Percentiles rank a stretch among this genome's conserved stretches.
Conservation (phyloP, 2,888 invertebrate genomes). For the Drosophila silvestris region DNA sequence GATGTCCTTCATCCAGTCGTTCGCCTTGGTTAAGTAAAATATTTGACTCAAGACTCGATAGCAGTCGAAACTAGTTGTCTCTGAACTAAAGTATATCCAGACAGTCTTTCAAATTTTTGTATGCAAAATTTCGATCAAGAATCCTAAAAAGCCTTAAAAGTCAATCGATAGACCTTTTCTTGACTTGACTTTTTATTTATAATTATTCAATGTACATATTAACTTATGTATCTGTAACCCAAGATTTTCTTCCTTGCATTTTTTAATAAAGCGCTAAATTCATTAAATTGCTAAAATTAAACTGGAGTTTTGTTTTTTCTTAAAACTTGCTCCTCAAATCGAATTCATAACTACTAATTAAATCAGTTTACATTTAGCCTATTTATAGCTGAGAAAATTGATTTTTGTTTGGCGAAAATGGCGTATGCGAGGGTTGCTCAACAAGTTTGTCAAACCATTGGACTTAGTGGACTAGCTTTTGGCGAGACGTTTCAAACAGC, state of each 20-base stretch:
- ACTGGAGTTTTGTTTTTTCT: not conserved
- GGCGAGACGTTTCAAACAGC: conserved; percentile 49
- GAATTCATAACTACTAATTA: conserved; percentile 19
- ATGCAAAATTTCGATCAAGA: not conserved
- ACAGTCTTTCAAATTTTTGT: not conserved
- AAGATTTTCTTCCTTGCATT: not conserved
- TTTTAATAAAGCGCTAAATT: not conserved
- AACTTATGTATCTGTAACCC: not conserved
- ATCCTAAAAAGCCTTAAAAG: not conserved
- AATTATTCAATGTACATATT: not conserved
- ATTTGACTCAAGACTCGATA: not conserved
- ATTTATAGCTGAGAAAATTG: conserved; percentile 56
- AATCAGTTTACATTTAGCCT: conserved; percentile 9
- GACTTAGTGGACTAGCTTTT: no score
- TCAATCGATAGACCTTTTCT: not conserved
- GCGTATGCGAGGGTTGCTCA: conserved; percentile 56
- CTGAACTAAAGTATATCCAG: not conserved
- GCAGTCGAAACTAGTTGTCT: not conserved
- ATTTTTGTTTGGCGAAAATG: conserved; percentile 71
- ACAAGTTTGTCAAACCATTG: conserved; percentile 5
- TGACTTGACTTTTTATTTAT: not conserved
- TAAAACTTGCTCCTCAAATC: not conserved
- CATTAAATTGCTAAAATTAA: not conserved
- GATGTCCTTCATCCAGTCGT: not conserved
- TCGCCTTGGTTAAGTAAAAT: not conserved